Conservation (phyloP, 2,113 vertebrate genomes). For the Nibea coibor region DNA sequence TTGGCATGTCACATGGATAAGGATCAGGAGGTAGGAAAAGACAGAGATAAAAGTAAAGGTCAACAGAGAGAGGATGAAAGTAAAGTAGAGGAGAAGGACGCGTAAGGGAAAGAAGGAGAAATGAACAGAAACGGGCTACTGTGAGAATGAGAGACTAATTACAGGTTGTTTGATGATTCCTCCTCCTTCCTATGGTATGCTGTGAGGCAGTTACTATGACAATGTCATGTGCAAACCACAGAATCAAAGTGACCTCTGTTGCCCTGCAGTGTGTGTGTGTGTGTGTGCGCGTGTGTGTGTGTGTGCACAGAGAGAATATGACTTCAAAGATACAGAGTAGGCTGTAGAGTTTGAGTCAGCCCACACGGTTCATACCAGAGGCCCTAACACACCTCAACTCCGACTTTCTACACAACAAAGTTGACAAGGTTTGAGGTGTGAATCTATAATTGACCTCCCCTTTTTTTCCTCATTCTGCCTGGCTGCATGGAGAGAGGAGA, state of each 20-base stretch:
- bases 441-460: slow-evolving; percentile 49
- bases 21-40: not conserved
- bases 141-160: not conserved
- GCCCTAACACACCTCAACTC: slow-evolving; percentile 18
- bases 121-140: not conserved
- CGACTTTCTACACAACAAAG: slow-evolving; percentile 23
- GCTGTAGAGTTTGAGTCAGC: slow-evolving; percentile 11
- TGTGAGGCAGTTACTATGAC: slow-evolving; percentile 30
- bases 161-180: not conserved
- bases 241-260: slow-evolving; percentile 14
- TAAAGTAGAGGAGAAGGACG: not conserved
- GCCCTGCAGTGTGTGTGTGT: slow-evolving; percentile 1
- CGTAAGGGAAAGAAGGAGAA: not conserved
- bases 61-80: not conserved
- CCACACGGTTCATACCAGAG: slow-evolving; percentile 13
- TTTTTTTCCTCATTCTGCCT: slow-evolving; percentile 19
- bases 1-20: not conserved
- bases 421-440: slow-evolving; percentile 32
- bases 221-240: slow-evolving; percentile 2
- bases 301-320: not conserved
- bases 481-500: not conserved
- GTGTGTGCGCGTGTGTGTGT: not conserved
- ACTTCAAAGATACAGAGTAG: not conserved
- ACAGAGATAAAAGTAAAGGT: not conserved
- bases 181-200: not conserved